Conservation (phyloP, 2,113 vertebrate species). For the Perca flavescens region DNA sequence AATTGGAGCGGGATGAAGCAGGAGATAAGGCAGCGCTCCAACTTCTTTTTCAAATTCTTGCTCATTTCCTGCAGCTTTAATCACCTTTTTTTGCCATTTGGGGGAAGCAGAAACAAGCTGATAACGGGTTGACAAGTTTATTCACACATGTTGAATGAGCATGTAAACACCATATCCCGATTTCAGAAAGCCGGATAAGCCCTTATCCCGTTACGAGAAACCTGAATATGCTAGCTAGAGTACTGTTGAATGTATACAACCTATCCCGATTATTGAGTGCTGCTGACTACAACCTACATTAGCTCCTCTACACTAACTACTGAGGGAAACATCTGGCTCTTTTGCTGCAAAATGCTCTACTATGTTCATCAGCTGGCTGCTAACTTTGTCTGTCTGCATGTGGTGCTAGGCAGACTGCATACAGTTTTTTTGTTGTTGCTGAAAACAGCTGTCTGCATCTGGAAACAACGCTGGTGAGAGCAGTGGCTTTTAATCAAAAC, state of each 20-base stretch:
- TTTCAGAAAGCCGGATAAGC: too few relatives aligned
- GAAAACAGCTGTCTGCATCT: not conserved
- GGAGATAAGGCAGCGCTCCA: too few relatives aligned
- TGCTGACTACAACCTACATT: too few relatives aligned
- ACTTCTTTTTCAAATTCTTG: not conserved
- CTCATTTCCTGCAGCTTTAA: not conserved
- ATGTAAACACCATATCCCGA: too few relatives aligned
- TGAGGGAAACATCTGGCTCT: constrained; percentile 7
- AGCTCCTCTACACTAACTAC: not conserved
- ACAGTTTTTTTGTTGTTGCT: not conserved
- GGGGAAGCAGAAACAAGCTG: not conserved
- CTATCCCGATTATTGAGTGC: too few relatives aligned
- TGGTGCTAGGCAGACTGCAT: not conserved
- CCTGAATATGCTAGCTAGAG: too few relatives aligned
- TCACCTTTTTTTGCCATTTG: not conserved
- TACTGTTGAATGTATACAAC: too few relatives aligned
- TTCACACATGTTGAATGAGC: not conserved
- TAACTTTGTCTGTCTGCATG: not conserved
- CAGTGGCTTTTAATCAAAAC: not conserved
- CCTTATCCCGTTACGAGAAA: too few relatives aligned
- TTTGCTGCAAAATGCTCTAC: not conserved
- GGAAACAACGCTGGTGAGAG: not conserved
- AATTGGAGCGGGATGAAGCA: too few relatives aligned
- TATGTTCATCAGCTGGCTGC: not conserved
- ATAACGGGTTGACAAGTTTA: not conserved